Percentiles rank a stretch among this genome's conserved stretches.
Evolutionary conservation across 1,140 invertebrate genomes (phyloP).

Genomic region (Musca domestica): DNA sequence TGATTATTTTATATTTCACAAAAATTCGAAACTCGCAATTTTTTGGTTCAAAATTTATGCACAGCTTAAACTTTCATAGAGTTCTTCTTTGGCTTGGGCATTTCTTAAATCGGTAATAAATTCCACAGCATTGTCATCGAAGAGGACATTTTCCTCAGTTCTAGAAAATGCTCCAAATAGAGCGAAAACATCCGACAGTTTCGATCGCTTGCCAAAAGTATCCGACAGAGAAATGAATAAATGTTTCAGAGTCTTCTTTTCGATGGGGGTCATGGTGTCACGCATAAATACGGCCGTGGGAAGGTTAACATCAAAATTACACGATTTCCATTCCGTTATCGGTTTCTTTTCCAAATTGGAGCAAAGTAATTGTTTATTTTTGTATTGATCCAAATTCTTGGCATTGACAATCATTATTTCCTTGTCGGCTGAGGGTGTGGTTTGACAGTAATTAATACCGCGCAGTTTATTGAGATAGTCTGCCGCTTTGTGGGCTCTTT

Average conservation of each 20-base stretch:
- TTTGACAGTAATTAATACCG: constrained; percentile 34
- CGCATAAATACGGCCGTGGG: constrained; percentile 41
- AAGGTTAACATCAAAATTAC: constrained; percentile 44
- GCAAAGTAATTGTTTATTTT: constrained; percentile 46
- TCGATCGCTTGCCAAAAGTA: constrained; percentile 42
- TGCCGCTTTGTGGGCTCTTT: constrained; percentile 36
- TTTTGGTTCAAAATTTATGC: no score
- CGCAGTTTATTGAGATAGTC: constrained; percentile 44
- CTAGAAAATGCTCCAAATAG: constrained; percentile 43
- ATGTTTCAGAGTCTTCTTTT: constrained; percentile 48
- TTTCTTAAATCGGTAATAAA: constrained; percentile 39
- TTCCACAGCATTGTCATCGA: constrained; percentile 40
- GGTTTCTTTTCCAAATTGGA: constrained; percentile 38
- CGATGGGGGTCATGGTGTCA: constrained; percentile 32
- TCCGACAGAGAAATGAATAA: constrained; percentile 43
- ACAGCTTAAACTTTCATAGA: constrained; percentile 30
- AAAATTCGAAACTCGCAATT: no score
- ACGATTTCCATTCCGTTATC: constrained; percentile 38
- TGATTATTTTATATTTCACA: no score
- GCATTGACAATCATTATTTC: constrained; percentile 39
- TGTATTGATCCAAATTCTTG: constrained; percentile 40
- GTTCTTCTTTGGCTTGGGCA: constrained; percentile 36
- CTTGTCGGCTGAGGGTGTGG: constrained; percentile 29
- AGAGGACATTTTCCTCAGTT: constrained; percentile 41
- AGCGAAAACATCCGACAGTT: constrained; percentile 47